Evolutionary conservation across 2,797 vertebrate genomes (phyloP).

Genomic region (Pangasius krempfi): DNA sequence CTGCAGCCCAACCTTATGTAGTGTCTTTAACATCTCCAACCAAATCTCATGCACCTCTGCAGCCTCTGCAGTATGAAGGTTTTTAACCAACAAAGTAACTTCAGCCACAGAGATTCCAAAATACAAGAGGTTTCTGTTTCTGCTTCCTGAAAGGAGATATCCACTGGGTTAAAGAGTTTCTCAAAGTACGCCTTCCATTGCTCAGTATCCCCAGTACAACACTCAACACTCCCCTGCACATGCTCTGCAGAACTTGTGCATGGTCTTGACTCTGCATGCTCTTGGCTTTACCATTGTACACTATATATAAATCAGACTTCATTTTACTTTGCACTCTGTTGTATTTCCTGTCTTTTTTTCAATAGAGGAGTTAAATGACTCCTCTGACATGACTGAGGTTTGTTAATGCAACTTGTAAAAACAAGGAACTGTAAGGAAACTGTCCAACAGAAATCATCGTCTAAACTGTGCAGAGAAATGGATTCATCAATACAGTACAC

Average conservation of each 20-base stretch:
- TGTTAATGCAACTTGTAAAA: not conserved
- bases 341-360: not conserved
- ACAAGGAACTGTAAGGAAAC: not conserved
- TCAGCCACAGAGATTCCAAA: not conserved
- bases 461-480: not conserved
- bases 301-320: not conserved
- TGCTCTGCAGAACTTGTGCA: not conserved
- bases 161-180: not conserved
- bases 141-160: not conserved
- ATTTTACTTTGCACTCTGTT: not conserved
- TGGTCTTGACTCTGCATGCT: not conserved
- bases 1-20: not conserved
- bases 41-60: not conserved
- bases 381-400: not conserved
- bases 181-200: not conserved
- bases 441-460: not conserved
- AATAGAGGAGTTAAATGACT: not conserved
- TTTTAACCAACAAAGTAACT: not conserved
- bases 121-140: not conserved
- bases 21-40: not conserved
- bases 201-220: not conserved
- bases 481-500: slow-evolving; percentile 11
- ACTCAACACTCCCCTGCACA: not conserved
- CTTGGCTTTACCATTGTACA: not conserved
- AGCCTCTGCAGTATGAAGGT: not conserved